Percentiles rank a stretch among this genome's conserved stretches.
These are phyloP conservation scores for Helicoverpa assulta DNA, from an alignment of 2,888 invertebrate species.

Conservation along the genomic window DNA sequence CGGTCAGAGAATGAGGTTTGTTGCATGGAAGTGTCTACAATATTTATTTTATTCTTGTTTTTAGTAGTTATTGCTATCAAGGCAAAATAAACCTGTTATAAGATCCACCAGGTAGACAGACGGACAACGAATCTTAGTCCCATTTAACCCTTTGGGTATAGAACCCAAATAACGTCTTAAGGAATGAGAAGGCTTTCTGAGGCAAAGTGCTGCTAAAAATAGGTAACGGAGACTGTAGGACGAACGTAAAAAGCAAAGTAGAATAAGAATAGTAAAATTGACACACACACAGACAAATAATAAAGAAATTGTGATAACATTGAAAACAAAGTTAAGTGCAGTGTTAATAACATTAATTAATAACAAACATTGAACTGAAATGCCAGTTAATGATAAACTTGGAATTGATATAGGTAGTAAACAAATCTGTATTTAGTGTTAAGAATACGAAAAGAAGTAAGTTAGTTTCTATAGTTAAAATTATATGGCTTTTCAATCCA, in stretches of 20 bases:
- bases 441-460: background rate
- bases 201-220: background rate
- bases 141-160: too few species aligned
- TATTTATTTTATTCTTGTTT: too few species aligned
- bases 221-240: slow-evolving; percentile 9
- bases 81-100: too few species aligned
- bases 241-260: slow-evolving; percentile 1
- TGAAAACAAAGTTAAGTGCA: slow-evolving; percentile 7
- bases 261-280: background rate
- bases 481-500: background rate
- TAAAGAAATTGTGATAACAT: slow-evolving; percentile 2
- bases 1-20: too few species aligned
- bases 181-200: background rate
- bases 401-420: background rate
- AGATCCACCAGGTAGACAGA: too few species aligned
- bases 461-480: background rate
- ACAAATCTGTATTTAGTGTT: background rate
- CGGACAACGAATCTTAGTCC: too few species aligned
- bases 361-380: background rate
- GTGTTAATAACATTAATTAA: slow-evolving; percentile 18
- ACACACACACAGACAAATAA: background rate
- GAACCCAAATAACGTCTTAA: background rate
- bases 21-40: too few species aligned
- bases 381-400: background rate
- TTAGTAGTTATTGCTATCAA: too few species aligned